phyloP scores from a whole-genome alignment of 2,113 vertebrate genomes.

The Sapayoa aenigma region DNA sequence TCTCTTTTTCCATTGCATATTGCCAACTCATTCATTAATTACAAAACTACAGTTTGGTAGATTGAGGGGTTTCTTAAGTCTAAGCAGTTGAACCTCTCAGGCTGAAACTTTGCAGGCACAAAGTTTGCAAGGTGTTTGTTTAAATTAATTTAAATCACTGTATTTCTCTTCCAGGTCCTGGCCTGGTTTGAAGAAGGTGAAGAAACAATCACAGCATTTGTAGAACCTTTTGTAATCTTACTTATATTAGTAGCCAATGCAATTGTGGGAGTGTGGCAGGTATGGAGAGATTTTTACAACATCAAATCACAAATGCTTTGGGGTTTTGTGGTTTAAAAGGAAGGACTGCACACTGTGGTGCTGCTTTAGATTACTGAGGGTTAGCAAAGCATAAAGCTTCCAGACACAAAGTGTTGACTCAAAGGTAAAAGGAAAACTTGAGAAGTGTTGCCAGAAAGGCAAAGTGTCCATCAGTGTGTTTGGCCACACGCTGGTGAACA shows the following conservation, averaged over 20 bases:
- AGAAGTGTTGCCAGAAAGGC: background rate
- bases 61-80: background rate
- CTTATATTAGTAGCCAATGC: conserved; percentile 99
- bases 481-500: background rate
- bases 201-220: conserved; percentile 98
- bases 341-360: background rate
- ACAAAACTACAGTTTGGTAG: background rate
- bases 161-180: conserved; percentile 84
- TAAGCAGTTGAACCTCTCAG: background rate
- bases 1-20: background rate
- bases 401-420: background rate
- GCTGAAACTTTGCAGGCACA: background rate
- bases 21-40: conserved; percentile 31
- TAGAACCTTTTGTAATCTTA: conserved; percentile 99
- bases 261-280: conserved; percentile 99
- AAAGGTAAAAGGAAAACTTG: background rate
- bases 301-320: background rate
- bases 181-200: conserved; percentile 99
- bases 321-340: background rate
- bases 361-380: background rate
- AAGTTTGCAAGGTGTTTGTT: background rate
- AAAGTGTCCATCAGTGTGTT: background rate
- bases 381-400: background rate
- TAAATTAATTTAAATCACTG: background rate
- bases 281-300: conserved; percentile 67